Evolutionary conservation across 1,140 invertebrate species (phyloP).

Genomic region (Nasonia vitripennis): DNA sequence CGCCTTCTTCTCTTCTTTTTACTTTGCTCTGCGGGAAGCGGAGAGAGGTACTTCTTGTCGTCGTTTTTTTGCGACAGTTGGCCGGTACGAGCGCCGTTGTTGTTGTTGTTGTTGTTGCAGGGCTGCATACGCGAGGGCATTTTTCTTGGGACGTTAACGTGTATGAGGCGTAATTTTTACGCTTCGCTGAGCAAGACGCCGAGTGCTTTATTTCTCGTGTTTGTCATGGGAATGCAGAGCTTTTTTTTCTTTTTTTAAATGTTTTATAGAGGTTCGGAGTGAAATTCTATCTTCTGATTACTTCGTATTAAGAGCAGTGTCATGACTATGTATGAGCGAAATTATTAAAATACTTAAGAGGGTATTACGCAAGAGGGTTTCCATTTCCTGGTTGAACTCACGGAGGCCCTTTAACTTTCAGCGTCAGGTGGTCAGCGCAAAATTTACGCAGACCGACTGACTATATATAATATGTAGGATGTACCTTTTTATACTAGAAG

Average conservation of each 20-base stretch:
- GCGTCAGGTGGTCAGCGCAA: background rate
- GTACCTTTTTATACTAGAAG: too few relatives aligned
- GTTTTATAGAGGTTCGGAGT: background rate
- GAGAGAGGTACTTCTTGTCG: background rate
- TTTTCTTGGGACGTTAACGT: background rate
- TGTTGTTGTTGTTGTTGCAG: too few relatives aligned
- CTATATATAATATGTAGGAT: too few relatives aligned
- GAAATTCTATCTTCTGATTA: background rate
- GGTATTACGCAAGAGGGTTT: background rate
- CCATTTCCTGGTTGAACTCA: background rate
- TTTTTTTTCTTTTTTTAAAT: too few relatives aligned
- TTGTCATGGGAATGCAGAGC: too few relatives aligned
- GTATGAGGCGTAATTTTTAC: background rate
- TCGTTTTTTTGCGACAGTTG: constrained; percentile 57
- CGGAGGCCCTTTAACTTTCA: background rate
- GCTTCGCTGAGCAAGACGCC: background rate
- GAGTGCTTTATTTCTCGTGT: background rate
- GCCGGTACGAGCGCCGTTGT: constrained; percentile 49
- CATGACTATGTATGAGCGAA: background rate
- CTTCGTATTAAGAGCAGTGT: too few relatives aligned
- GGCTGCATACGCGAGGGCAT: background rate
- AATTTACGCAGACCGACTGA: constrained; percentile 6
- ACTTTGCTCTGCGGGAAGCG: constrained; percentile 18
- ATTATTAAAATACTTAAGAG: background rate
- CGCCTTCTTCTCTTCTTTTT: constrained; percentile 38